A percentile compares a stretch with the other conserved stretches of the same genome.
These are phyloP conservation scores for Sebastes ruberrimus DNA, from an alignment of 2,797 vertebrate species.

Conservation along the genomic window DNA sequence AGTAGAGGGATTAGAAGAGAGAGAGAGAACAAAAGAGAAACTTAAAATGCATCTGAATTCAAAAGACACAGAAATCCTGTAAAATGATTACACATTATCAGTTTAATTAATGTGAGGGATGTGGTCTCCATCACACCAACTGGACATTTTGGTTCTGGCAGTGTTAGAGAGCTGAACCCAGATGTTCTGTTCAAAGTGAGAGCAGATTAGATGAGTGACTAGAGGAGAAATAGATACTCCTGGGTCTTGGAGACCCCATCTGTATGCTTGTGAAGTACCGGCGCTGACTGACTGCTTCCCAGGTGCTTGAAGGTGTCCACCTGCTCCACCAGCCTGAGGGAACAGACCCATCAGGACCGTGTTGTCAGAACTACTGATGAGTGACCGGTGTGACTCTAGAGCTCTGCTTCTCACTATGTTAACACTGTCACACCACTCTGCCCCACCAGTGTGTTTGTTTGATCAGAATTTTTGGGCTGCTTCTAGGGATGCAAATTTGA, in stretches of 20 bases:
- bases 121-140: not conserved
- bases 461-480: not conserved
- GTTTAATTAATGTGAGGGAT: not conserved
- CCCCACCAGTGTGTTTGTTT: not conserved
- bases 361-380: not conserved
- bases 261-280: not conserved
- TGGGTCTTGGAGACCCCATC: not conserved
- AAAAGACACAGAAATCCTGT: not conserved
- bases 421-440: not conserved
- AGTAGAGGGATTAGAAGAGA: not conserved
- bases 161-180: too few relatives aligned
- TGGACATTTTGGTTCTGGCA: not conserved
- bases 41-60: not conserved
- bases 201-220: not conserved
- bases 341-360: not conserved
- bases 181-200: not conserved
- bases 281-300: not conserved
- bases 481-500: not conserved
- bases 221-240: not conserved
- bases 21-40: not conserved
- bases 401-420: not conserved
- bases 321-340: constrained; percentile 14
- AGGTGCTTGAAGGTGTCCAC: constrained; percentile 12
- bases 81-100: not conserved
- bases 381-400: not conserved